Base-by-base conservation (phyloP, 1,140 invertebrate genomes). In the Cotesia glomerata region DNA sequence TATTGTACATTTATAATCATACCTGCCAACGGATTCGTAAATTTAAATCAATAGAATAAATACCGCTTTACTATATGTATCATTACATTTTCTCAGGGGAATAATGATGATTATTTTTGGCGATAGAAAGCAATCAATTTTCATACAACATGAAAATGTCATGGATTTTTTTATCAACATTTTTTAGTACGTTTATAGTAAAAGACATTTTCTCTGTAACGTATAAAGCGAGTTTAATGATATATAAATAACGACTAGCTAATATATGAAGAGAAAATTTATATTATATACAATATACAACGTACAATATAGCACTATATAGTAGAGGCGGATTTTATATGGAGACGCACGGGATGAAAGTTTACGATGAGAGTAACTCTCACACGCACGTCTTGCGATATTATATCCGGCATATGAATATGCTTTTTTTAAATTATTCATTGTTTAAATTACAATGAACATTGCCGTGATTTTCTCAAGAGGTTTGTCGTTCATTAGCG, bases 171-270 rank as follows among this genome's bases (percentile, higher is more conserved):
- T 45, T 45, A 45, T 45, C 7, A 11, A 45, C 11, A 9, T 45
- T 45, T 39, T 45, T 45, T 7, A 45, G 7, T 45, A 9, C 11
- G 11, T 45, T 45, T 45, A 45, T 45, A 45, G 39, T 45, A 83
- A 79, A 83, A 83, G 79, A 78, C 82, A 82, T 69, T 80, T 77
- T 26, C 18, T 73, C 66, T 76, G 71, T 69, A 62, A 73, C 51
- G 18, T 56, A 71, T 70, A 71, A 59, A 67, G 63, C 66, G 80
- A 67, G 74, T 68, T 66, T 76, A 77, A 75, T 76, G 56, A 74
- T 63, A 74, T 81, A 79, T 82, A 83, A 82, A 80, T 81, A 79
- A 82, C 76, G 78, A 82, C 82, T 79, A 77, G 77, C 76, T 73
- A 81, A 82, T 66, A 77, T 45, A 45, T 74, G 68, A 61, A 72